Percentiles rank a stretch among this genome's conserved stretches.
Conservation (phyloP, 2,888 invertebrate genomes). For the Protodeltote pygarga region DNA sequence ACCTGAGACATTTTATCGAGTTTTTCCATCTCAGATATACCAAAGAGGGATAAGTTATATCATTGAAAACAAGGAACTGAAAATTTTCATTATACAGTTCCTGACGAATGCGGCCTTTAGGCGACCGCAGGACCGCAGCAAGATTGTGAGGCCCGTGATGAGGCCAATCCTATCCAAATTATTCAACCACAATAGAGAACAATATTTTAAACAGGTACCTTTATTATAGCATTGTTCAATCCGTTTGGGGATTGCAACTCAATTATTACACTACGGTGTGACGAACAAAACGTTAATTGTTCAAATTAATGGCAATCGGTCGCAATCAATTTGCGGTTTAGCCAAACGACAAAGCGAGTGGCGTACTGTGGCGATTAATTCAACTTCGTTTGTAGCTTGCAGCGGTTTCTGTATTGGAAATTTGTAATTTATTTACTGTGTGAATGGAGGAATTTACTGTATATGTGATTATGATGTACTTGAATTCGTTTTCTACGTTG, state of each 20-base stretch:
- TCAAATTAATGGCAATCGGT: constrained; percentile 58
- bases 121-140: too few relatives aligned
- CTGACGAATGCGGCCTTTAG: too few relatives aligned
- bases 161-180: too few relatives aligned
- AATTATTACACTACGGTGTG: constrained; percentile 42
- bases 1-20: too few relatives aligned
- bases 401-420: constrained; percentile 28
- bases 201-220: background rate
- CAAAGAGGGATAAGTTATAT: too few relatives aligned
- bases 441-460: background rate
- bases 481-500: too few relatives aligned
- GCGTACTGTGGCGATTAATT: constrained; percentile 44
- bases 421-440: constrained; percentile 25
- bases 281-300: constrained; percentile 50
- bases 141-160: too few relatives aligned
- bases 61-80: too few relatives aligned
- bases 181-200: too few relatives aligned
- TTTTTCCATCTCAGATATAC: too few relatives aligned
- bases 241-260: constrained; percentile 16
- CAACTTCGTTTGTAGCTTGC: constrained; percentile 38
- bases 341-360: constrained; percentile 48
- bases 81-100: too few relatives aligned
- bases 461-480: background rate
- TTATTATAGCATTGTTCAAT: constrained; percentile 3
- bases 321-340: constrained; percentile 62